Base-by-base conservation (phyloP, 2,113 vertebrate species). In the Cinclus cinclus region DNA sequence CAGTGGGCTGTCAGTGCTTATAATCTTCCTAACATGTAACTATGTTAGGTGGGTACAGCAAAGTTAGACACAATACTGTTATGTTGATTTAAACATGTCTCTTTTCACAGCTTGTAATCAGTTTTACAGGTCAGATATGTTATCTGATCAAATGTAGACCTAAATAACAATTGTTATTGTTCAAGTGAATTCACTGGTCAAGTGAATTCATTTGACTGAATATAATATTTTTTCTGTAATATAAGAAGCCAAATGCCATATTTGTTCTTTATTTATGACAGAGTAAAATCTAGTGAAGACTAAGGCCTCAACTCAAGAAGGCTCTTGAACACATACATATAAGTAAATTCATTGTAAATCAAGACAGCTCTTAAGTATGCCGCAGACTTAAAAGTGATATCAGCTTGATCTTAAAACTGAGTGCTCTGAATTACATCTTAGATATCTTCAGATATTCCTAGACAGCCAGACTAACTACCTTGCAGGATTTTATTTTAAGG, bases 171-270 rank as follows among this genome's bases (percentile, higher is more conserved):
- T 49, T 73, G 14, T 42, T 80, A 67, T 49, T 39, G 20, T 18
- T 46, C n/a, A 87, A 76, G 28, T 82, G 74, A 96, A 80, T 44
- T 85, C 50, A 20, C 49, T 94, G 33, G 7, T 39, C 28, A 92
- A 60, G 24, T 83, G 81, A 96, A 83, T 37, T 81, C 14, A 14
- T 56, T 92, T 7, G 22, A 65, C 33, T 47, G 75, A 56, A 18
- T 87, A 9, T n/a, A 78, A 53, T 84, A 91, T 90, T 92, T 64
- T 62, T 83, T 47, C 89, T 90, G 67, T 79, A 92, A 41, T 74
- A 89, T 81, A 91, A 75, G 79, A 76, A 95, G 33, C 22, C 64
- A 89, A 52, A 39, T 67, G 44, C 12, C 24, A 19, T 77, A 50
- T 70, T 80, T 3, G 1, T 52, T 90, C 44, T 81, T 94, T 41